A percentile compares a stretch with the other conserved stretches of the same genome.
These are phyloP conservation scores for Tokudaia muenninki DNA, from an alignment of 2,797 vertebrate genomes.

Conservation along the genomic window DNA sequence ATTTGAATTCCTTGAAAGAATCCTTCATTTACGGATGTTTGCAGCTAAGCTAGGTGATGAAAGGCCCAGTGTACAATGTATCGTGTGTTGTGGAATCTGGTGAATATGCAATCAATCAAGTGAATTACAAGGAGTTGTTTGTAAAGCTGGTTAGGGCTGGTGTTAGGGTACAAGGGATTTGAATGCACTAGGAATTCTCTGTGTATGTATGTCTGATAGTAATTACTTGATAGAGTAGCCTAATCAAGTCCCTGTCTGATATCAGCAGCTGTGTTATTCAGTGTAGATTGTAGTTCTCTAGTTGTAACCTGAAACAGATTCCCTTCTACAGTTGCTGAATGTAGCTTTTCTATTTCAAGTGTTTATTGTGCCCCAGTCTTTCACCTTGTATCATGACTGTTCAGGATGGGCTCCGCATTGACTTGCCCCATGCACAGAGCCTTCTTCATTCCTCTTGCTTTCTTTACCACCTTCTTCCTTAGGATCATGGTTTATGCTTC, in stretches of 20 bases:
- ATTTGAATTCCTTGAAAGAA: slow-evolving; percentile 12
- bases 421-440: neutral
- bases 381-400: neutral
- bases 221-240: slow-evolving; percentile 15
- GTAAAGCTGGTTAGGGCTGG: neutral
- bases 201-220: neutral
- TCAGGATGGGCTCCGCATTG: neutral
- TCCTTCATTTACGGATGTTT: neutral
- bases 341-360: neutral
- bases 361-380: neutral
- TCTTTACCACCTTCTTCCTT: neutral
- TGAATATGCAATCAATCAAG: neutral
- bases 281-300: neutral
- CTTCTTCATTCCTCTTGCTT: neutral
- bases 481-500: neutral
- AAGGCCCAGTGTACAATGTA: neutral
- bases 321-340: neutral
- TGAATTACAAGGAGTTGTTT: neutral
- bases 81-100: neutral
- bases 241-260: neutral
- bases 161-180: neutral
- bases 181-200: neutral
- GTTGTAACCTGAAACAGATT: neutral
- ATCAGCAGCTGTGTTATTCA: neutral
- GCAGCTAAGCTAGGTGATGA: neutral